phyloP scores from a whole-genome alignment of 2,797 vertebrate species.

The Meda fulgida region DNA sequence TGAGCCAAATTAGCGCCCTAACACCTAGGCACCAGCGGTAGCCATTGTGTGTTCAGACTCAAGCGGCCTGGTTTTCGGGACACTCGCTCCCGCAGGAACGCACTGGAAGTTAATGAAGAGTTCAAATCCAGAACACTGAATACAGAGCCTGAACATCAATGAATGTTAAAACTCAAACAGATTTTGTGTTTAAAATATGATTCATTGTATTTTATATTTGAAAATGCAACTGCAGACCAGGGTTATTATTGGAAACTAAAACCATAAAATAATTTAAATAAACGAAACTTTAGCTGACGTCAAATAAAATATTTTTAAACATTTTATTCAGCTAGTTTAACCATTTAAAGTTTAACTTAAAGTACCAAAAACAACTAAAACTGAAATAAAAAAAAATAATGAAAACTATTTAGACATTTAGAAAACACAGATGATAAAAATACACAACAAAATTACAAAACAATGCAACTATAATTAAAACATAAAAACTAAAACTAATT shows the following conservation, averaged over 20 bases:
- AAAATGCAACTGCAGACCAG: neutral
- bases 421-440: too few relatives aligned
- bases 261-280: too few relatives aligned
- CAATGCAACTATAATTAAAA: neutral
- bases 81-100: conserved; percentile 26
- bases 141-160: conserved; percentile 28
- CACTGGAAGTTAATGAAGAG: conserved; percentile 49
- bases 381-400: too few relatives aligned
- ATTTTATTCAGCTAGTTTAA: neutral
- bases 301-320: neutral
- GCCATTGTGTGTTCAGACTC: conserved; percentile 31
- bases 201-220: neutral
- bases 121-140: conserved; percentile 36
- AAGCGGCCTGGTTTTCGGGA: neutral
- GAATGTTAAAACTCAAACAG: neutral
- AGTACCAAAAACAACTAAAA: neutral
- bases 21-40: conserved; percentile 54
- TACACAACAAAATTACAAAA: neutral
- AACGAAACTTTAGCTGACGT: neutral
- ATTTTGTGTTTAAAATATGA: neutral
- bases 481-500: too few relatives aligned
- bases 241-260: too few relatives aligned
- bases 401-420: neutral
- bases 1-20: conserved; percentile 68
- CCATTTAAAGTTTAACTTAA: neutral